phyloP scores from a whole-genome alignment of 2,888 invertebrate species.

The Chorisops tibialis region DNA sequence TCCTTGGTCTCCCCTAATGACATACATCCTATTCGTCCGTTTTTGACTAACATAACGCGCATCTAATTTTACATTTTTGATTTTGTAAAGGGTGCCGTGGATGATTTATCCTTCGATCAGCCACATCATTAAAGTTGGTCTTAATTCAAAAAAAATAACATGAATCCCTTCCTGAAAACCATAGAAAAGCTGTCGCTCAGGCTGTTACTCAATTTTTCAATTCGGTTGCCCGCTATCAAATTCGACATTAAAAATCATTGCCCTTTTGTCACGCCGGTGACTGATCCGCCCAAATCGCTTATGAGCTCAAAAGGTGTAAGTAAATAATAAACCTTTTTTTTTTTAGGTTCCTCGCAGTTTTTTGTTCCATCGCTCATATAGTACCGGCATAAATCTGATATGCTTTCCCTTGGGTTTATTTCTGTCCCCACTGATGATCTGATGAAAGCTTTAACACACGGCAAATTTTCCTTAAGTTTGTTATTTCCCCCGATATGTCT shows the following conservation, averaged over 20 bases:
- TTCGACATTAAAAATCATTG: background rate
- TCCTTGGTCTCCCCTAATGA: no score
- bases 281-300: constrained; percentile 8
- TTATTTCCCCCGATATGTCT: constrained; percentile 2
- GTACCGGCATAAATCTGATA: background rate
- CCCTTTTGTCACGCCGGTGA: background rate
- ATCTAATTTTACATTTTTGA: no score
- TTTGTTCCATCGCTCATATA: constrained; percentile 5
- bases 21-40: no score
- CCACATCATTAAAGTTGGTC: no score
- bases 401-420: constrained; percentile 1
- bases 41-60: no score
- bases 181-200: background rate
- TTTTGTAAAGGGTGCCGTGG: no score
- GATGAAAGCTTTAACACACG: constrained; percentile 9
- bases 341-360: constrained; percentile 14
- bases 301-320: constrained; percentile 11
- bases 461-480: constrained; percentile 17
- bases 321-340: constrained; percentile 5
- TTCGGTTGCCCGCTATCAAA: background rate
- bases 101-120: no score
- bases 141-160: background rate
- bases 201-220: background rate
- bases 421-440: background rate
- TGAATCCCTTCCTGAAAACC: background rate